These are phyloP conservation scores for Isichthys henryi DNA, from an alignment of 2,113 vertebrate genomes.

Conservation along the genomic window DNA sequence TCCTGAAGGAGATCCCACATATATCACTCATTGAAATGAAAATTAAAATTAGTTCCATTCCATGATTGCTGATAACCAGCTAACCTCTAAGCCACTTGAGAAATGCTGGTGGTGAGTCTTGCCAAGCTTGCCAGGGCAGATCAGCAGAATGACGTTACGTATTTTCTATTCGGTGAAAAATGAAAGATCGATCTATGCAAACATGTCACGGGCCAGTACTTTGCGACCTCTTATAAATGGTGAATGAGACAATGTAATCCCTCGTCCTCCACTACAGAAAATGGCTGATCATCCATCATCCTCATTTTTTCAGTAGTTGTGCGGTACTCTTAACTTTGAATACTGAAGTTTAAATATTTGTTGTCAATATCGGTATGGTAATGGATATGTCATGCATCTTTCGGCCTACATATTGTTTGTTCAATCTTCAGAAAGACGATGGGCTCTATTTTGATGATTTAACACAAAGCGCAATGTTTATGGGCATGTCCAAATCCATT, in stretches of 20 bases:
- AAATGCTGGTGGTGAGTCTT: neutral
- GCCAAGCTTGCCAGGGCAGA: neutral
- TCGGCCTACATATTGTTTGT: neutral
- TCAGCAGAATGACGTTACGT: neutral
- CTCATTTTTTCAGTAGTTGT: neutral
- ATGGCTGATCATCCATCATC: neutral
- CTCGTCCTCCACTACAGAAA: neutral
- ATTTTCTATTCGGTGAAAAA: neutral
- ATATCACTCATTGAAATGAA: neutral
- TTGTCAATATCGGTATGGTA: neutral
- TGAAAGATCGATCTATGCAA: neutral
- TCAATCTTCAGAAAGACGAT: neutral
- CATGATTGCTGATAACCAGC: neutral
- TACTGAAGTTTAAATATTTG: neutral
- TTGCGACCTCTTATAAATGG: neutral
- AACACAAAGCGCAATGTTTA: no score
- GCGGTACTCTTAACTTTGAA: neutral
- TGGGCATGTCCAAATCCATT: no score
- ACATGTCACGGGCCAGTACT: neutral
- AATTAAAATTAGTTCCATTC: neutral
- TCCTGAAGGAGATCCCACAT: neutral
- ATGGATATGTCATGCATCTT: neutral
- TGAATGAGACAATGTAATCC: neutral
- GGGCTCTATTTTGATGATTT: no score
- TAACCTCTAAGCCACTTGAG: neutral